A percentile compares a stretch with the other conserved stretches of the same genome.
These are phyloP conservation scores for Theropithecus gelada DNA, from an alignment of 2,113 vertebrate genomes.

Conservation along the genomic window DNA sequence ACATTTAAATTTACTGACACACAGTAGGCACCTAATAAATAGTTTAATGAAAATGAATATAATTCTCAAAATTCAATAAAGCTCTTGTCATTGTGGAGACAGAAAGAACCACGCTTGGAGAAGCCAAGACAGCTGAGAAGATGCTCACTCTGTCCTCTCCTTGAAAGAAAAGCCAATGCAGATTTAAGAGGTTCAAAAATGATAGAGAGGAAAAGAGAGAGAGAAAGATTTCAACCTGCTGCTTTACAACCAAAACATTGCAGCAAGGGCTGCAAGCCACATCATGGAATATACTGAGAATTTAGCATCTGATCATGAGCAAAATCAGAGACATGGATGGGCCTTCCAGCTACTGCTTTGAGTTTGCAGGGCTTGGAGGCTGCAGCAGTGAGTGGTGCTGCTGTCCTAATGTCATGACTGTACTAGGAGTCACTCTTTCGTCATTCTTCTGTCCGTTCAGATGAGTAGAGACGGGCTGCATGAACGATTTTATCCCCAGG, in stretches of 20 bases:
- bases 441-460: background rate
- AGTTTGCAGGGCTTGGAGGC: background rate
- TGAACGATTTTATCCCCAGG: background rate
- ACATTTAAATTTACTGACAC: background rate
- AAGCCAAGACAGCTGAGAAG: background rate
- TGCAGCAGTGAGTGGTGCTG: background rate
- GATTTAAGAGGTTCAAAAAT: background rate
- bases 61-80: background rate
- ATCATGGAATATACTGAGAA: background rate
- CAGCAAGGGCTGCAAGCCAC: background rate
- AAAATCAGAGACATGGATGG: background rate
- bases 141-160: background rate
- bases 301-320: background rate
- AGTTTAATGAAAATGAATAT: background rate
- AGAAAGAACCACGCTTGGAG: background rate
- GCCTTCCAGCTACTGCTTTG: background rate
- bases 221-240: background rate
- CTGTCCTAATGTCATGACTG: background rate
- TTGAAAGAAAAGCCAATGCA: background rate
- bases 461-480: background rate
- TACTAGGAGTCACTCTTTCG: background rate
- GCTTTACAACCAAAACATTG: background rate
- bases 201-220: background rate
- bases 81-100: background rate
- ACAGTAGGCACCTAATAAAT: background rate